phyloP scores from a whole-genome alignment of 2,888 invertebrate species.

The Lagria hirta region DNA sequence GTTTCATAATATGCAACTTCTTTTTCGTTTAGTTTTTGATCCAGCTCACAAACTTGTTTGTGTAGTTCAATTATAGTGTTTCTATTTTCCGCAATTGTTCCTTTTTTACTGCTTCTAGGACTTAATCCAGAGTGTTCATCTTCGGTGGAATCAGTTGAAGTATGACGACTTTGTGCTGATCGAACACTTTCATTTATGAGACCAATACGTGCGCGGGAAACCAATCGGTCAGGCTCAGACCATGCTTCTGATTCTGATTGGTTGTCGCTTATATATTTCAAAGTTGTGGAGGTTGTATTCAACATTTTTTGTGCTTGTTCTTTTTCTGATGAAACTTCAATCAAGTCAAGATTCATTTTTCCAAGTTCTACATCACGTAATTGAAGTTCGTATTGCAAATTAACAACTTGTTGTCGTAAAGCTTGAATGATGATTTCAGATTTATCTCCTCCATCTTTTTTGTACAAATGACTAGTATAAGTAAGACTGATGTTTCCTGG shows the following conservation, averaged over 20 bases:
- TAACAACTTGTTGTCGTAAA: conserved; percentile 49
- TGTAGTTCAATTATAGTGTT: conserved; percentile 45
- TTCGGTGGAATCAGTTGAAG: conserved; percentile 45
- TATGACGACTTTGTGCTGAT: conserved; percentile 49
- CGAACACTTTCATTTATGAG: conserved; percentile 55
- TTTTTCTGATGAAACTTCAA: conserved; percentile 29
- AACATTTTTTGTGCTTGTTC: conserved; percentile 27
- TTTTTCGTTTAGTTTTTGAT: conserved; percentile 46
- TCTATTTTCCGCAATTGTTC: conserved; percentile 29
- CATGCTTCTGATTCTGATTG: conserved; percentile 80
- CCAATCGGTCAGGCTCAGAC: conserved; percentile 83
- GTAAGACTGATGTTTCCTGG: conserved; percentile 46
- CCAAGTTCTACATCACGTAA: conserved; percentile 48
- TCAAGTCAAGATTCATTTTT: conserved; percentile 31
- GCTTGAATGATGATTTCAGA: conserved; percentile 39
- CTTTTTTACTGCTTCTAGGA: conserved; percentile 19
- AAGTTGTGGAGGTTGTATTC: conserved; percentile 35
- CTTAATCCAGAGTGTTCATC: conserved; percentile 38
- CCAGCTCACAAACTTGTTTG: conserved; percentile 54
- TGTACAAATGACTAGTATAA: conserved; percentile 45
- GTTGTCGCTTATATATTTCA: conserved; percentile 43
- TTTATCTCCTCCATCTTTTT: conserved; percentile 31
- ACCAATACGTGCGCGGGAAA: conserved; percentile 79
- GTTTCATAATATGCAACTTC: conserved; percentile 21
- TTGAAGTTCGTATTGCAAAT: conserved; percentile 49